Percentiles rank a stretch among this genome's conserved stretches.
Conservation (phyloP, 1,140 invertebrate species). For the Eriosoma lanigerum region DNA sequence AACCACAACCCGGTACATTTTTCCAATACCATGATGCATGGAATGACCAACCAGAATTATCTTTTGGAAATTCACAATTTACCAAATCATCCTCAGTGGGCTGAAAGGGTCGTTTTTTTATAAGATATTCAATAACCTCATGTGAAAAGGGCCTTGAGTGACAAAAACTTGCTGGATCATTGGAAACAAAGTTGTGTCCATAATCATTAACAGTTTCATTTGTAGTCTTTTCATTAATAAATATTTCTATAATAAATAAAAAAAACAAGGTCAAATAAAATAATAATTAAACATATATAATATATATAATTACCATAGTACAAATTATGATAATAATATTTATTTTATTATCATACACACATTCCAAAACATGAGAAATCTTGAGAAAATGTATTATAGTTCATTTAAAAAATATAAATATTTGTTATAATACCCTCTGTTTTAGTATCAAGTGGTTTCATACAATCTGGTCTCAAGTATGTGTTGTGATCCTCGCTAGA, state of each 20-base stretch:
- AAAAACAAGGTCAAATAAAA: slow-evolving; percentile 1
- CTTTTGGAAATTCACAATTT: not conserved
- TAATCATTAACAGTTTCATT: not conserved
- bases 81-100: not conserved
- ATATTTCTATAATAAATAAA: not conserved
- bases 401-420: too few species aligned
- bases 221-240: not conserved
- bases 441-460: too few species aligned
- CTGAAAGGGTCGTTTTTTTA: not conserved
- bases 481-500: too few species aligned
- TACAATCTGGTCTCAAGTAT: too few species aligned
- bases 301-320: slow-evolving; percentile 3
- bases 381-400: too few species aligned
- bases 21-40: not conserved
- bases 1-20: not conserved
- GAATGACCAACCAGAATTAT: not conserved
- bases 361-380: too few species aligned
- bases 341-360: too few species aligned
- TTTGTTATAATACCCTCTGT: too few species aligned
- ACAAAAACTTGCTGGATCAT: not conserved
- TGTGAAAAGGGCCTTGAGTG: not conserved
- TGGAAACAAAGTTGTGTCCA: not conserved
- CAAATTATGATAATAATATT: too few species aligned
- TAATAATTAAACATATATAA: not conserved
- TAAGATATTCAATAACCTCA: not conserved